These are phyloP conservation scores for Phocoena phocoena DNA, from an alignment of 2,113 vertebrate species.

Conservation along the genomic window DNA sequence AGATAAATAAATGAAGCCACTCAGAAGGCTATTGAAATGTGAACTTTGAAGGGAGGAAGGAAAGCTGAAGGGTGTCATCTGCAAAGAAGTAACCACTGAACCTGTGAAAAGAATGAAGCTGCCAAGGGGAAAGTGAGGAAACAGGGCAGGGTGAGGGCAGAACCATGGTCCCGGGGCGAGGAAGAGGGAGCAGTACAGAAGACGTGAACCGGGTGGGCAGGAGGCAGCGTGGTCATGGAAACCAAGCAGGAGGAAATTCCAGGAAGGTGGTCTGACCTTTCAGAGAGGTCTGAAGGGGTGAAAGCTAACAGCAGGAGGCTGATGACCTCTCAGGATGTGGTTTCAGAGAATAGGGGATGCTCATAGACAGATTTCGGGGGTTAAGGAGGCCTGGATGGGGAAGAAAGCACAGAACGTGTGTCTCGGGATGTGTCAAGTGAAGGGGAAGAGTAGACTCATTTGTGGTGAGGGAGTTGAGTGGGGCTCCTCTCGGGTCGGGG, in stretches of 20 bases:
- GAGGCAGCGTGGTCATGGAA: background rate
- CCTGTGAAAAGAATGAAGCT: background rate
- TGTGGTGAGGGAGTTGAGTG: background rate
- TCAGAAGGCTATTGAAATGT: background rate
- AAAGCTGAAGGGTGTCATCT: background rate
- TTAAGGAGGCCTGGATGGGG: background rate
- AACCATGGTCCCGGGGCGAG: background rate
- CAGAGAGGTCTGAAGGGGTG: background rate
- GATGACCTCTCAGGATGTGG: background rate
- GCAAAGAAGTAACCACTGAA: background rate
- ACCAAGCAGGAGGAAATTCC: background rate
- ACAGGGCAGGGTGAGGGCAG: background rate
- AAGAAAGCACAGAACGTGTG: background rate
- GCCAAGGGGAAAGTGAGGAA: background rate
- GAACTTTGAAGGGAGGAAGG: background rate
- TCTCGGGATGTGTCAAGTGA: background rate
- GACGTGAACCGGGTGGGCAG: accelerated
- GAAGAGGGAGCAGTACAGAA: background rate
- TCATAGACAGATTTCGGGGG: background rate
- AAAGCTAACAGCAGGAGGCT: background rate
- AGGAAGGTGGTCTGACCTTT: background rate
- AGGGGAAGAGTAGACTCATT: background rate
- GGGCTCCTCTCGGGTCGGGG: background rate
- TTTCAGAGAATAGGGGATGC: background rate
- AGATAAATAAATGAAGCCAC: background rate